Base-by-base conservation (phyloP, 2,797 vertebrate species). In the Adelosebastes latens region DNA sequence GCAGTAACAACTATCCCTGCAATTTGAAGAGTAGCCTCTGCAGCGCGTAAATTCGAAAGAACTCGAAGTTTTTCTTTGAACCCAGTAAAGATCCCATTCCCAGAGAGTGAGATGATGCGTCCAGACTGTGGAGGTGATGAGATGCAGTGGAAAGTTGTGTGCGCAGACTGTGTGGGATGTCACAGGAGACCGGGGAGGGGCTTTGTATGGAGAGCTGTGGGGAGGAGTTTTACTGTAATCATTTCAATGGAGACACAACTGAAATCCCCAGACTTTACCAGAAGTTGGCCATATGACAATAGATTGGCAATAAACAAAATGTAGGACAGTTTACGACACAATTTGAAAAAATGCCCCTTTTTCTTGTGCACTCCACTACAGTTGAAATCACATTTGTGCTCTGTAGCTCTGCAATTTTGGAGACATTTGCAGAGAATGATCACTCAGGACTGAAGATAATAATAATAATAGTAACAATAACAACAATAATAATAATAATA, bases 11-110 rank as follows among this genome's bases (percentile, higher is more conserved):
- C 93, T 96, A 96, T 96, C 96, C 96, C 90, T 93, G 94, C 65
- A 96, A 87, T 80, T 95, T 96, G 87, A 96, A 96, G 58, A 96
- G 95, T 59, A 96, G 88, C 89, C 91, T 95, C 83, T 95, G 89
- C 22, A 96, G 90, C 75, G 94, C 94, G 90, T 94, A 96, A 82
- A 96, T 87, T 81, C 95, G 94, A 87, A 95, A 96, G 90, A 95
- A 96, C 63, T 88, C 64, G 83, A 95, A 96, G 92, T 90, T 96
- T 95, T 96, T 96, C 95, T 95, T 96, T 85, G 83, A 91, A 87
- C 82, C 86, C 36, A 90, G 92, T 94, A 79, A 80, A 93, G 96
- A 92, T 95, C 95, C 96, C 96, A 96, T 96, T 95, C 94, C 96
- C 94, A 89, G 94, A 92, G 91, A 77, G 93, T 95, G 89, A 92